phyloP scores from a whole-genome alignment of 2,113 vertebrate species.

The Caranx ignobilis region DNA sequence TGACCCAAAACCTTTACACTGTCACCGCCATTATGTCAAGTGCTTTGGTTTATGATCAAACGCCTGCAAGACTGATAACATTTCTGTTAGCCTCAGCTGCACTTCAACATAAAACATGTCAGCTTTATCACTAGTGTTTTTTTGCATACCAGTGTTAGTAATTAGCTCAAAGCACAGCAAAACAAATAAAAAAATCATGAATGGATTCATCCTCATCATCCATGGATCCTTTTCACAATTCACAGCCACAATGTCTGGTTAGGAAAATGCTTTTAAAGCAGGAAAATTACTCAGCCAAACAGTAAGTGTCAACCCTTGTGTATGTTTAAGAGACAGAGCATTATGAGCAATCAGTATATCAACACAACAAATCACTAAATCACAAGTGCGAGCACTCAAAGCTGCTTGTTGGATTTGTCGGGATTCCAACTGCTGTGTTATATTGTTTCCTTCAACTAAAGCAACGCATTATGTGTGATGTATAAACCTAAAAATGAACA shows the following conservation, averaged over 20 bases:
- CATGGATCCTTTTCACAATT: not conserved
- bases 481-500: slow-evolving; percentile 29
- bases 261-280: not conserved
- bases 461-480: not conserved
- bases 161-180: not conserved
- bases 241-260: not conserved
- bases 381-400: not conserved
- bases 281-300: not conserved
- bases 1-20: not conserved
- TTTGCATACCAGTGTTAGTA: not conserved
- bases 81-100: not conserved
- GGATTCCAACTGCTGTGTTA: not conserved
- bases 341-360: not conserved
- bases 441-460: not conserved
- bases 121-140: not conserved
- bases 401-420: slow-evolving; percentile 9
- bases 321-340: not conserved
- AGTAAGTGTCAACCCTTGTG: not conserved
- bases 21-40: too few relatives aligned
- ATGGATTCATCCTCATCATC: not conserved
- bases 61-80: not conserved
- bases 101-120: not conserved
- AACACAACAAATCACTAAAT: slow-evolving; percentile 6
- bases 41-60: not conserved
- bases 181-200: not conserved